Percentiles rank a stretch among this genome's conserved stretches.
Evolutionary conservation across 2,113 vertebrate genomes (phyloP).

Genomic region (Mirza zaza): DNA sequence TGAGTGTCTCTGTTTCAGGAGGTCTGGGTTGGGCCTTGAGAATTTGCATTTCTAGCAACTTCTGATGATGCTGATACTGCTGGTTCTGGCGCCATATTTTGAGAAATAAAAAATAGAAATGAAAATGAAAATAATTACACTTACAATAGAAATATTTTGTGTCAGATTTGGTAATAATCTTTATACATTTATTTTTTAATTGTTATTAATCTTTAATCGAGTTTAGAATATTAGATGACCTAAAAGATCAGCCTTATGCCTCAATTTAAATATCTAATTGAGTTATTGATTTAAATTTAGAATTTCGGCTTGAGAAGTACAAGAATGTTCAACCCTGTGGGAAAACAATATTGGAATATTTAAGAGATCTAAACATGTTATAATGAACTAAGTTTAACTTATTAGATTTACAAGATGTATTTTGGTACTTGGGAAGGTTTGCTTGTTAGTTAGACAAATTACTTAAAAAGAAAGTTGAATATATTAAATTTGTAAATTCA

Average conservation of each 20-base stretch:
- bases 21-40: background rate
- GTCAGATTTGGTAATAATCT: background rate
- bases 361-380: background rate
- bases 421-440: background rate
- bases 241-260: background rate
- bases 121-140: background rate
- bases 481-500: background rate
- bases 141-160: background rate
- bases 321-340: background rate
- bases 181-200: background rate
- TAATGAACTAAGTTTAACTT: background rate
- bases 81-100: background rate
- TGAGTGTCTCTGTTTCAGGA: background rate
- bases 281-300: background rate
- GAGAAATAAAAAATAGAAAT: background rate
- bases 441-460: background rate
- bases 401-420: background rate
- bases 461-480: constrained; percentile 11
- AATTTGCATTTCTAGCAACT: background rate
- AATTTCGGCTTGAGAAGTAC: background rate
- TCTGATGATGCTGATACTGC: background rate
- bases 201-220: background rate
- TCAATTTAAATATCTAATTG: background rate
- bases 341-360: background rate
- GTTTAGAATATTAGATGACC: background rate